Evolutionary conservation across 2,888 invertebrate species (phyloP).

Genomic region (Parthenolecanium corni): DNA sequence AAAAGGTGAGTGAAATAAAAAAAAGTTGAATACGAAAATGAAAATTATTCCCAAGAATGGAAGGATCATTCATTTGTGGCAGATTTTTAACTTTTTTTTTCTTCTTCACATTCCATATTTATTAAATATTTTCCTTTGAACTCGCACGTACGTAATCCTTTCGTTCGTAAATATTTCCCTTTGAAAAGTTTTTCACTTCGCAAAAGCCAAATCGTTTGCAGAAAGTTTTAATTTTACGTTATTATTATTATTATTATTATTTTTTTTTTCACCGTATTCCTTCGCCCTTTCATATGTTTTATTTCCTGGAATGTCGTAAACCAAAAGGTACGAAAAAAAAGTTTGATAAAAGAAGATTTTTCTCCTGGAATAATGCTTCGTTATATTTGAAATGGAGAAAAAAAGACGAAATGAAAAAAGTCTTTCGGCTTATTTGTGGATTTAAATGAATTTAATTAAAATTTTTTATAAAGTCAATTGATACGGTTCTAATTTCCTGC

Average conservation of each 20-base stretch:
- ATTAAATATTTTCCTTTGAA: conserved; percentile 24
- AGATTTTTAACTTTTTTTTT: conserved; percentile 17
- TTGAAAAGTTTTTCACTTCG: conserved; percentile 24
- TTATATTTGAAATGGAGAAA: no score
- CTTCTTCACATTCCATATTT: conserved; percentile 21
- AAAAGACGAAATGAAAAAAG: no score
- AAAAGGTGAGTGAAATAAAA: no score
- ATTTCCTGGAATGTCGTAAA: conserved; percentile 18
- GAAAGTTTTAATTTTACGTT: conserved; percentile 21
- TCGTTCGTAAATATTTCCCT: conserved; percentile 21
- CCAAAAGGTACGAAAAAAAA: conserved; percentile 21
- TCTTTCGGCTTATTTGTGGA: no score
- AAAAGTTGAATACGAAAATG: no score
- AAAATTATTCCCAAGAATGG: conserved; percentile 20
- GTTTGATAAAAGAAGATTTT: conserved; percentile 17
- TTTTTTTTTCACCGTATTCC: no score
- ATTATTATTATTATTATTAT: not conserved
- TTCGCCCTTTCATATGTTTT: not conserved
- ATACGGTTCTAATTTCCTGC: no score
- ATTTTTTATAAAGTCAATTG: no score
- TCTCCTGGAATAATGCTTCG: conserved; percentile 3
- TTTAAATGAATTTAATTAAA: no score
- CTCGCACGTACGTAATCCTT: conserved; percentile 21
- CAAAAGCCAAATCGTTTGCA: conserved; percentile 23
- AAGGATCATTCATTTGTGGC: conserved; percentile 21